Evolutionary conservation across 2,888 invertebrate species (phyloP).

Genomic region (Stenolophus ochropezus): DNA sequence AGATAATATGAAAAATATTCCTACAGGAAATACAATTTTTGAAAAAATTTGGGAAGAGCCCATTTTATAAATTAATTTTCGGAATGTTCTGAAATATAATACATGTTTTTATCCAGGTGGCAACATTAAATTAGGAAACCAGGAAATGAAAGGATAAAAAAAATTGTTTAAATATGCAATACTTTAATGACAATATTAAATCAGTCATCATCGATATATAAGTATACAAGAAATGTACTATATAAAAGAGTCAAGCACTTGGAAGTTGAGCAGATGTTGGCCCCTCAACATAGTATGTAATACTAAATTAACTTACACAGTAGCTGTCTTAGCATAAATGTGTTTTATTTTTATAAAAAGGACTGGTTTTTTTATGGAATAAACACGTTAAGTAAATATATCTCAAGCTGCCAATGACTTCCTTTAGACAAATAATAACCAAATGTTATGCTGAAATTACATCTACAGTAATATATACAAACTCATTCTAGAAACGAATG

Average conservation of each 20-base stretch:
- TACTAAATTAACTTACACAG: conserved; percentile 56
- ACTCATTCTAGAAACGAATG: conserved; percentile 32
- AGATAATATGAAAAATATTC: too few species aligned
- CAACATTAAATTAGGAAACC: conserved; percentile 48
- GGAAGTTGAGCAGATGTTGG: conserved; percentile 59
- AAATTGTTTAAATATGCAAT: conserved; percentile 52
- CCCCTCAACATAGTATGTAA: conserved; percentile 60
- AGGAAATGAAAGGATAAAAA: conserved; percentile 19
- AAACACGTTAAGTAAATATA: conserved; percentile 40
- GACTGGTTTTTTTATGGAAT: conserved; percentile 46
- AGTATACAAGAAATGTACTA: conserved; percentile 55
- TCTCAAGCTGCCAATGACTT: conserved; percentile 46
- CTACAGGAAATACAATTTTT: too few species aligned
- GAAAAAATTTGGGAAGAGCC: too few species aligned
- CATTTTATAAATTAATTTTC: too few species aligned
- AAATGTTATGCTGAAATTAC: conserved; percentile 21
- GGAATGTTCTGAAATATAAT: too few species aligned
- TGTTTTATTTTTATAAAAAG: conserved; percentile 49
- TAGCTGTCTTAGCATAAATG: conserved; percentile 48
- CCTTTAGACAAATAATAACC: conserved; percentile 26
- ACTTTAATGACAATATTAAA: conserved; percentile 59
- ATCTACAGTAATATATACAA: conserved; percentile 45
- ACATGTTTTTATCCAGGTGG: conserved; percentile 44
- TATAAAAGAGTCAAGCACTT: conserved; percentile 60
- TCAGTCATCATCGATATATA: conserved; percentile 57